phyloP scores from a whole-genome alignment of 2,888 invertebrate species.

The Eristalinus aeneus region DNA sequence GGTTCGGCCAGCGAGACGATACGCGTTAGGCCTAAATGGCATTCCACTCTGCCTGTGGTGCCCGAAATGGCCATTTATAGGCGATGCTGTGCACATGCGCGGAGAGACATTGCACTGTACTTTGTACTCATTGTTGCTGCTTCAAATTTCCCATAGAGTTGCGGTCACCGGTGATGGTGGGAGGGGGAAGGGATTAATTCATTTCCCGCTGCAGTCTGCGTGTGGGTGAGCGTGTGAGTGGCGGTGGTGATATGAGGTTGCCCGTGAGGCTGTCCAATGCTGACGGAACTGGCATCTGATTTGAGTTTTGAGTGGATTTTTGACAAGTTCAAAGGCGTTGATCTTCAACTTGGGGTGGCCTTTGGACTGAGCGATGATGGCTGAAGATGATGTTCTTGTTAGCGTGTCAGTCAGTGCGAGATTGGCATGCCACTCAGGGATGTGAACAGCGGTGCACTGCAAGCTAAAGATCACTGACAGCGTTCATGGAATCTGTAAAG shows the following conservation, averaged over 20 bases:
- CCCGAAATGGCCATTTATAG: conserved; percentile 61
- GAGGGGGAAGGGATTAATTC: conserved; percentile 44
- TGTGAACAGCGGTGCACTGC: neutral
- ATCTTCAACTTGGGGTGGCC: neutral
- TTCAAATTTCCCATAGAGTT: conserved; percentile 39
- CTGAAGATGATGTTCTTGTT: neutral
- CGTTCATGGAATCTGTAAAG: too few relatives aligned
- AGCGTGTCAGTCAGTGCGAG: neutral
- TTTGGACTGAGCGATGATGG: neutral
- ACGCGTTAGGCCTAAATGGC: conserved; percentile 57
- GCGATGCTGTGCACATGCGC: neutral
- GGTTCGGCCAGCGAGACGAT: conserved; percentile 3
- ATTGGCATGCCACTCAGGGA: neutral
- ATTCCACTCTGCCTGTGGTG: conserved; percentile 42
- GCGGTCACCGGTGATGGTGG: neutral
- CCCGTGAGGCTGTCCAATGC: conserved; percentile 52
- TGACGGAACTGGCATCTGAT: conserved; percentile 53
- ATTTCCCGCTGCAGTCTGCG: neutral
- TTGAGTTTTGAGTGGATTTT: conserved; percentile 59
- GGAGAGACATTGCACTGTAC: neutral
- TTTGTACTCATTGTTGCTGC: conserved; percentile 23
- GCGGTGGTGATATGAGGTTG: conserved; percentile 41
- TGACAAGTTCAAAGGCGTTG: conserved; percentile 1
- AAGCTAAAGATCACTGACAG: neutral
- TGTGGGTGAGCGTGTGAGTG: conserved; percentile 62